Evolutionary conservation across 1,140 invertebrate species (phyloP).

Genomic region (Colletes gigas): DNA sequence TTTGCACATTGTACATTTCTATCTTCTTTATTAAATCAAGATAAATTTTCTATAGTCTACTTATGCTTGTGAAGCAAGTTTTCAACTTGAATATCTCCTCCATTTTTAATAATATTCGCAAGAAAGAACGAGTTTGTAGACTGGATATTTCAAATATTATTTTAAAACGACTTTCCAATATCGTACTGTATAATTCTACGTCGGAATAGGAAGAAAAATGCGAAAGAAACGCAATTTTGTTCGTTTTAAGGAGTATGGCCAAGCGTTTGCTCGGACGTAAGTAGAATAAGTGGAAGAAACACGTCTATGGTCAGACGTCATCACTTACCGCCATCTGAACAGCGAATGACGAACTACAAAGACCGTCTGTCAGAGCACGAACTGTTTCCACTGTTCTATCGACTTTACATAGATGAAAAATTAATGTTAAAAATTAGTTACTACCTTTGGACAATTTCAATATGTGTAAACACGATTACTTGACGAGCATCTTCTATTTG

Average conservation of each 20-base stretch:
- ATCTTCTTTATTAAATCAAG: too few species aligned
- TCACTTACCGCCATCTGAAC: constrained; percentile 52
- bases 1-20: too few species aligned
- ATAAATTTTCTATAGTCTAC: too few species aligned
- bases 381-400: constrained; percentile 17
- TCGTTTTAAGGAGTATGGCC: not conserved
- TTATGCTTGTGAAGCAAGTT: too few species aligned
- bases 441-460: not conserved
- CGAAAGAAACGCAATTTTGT: not conserved
- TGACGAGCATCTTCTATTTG: too few species aligned
- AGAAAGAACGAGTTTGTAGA: not conserved
- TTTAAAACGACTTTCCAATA: constrained; percentile 39
- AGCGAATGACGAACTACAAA: constrained; percentile 46
- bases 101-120: too few species aligned
- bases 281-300: constrained; percentile 1
- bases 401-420: not conserved
- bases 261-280: constrained; percentile 2
- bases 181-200: not conserved
- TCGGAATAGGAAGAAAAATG: not conserved
- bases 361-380: not conserved
- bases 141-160: not conserved
- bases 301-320: constrained; percentile 26
- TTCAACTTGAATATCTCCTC: too few species aligned
- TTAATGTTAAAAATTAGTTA: not conserved
- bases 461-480: too few species aligned